Percentiles rank a stretch among this genome's conserved stretches.
Conservation (phyloP, 2,113 vertebrate genomes). For the Nerophis ophidion region DNA sequence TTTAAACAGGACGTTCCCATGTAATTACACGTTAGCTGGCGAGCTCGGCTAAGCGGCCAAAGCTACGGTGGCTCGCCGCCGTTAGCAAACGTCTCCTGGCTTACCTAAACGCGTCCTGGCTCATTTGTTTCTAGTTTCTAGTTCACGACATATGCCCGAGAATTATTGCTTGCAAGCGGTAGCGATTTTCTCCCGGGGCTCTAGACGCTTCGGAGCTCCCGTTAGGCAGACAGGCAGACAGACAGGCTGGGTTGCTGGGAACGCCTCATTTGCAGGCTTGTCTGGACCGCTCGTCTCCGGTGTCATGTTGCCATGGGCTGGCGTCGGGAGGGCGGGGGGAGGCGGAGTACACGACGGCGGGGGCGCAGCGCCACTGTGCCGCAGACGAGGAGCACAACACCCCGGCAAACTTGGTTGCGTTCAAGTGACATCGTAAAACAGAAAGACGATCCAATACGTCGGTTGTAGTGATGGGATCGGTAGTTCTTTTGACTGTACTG, state of each 20-base stretch:
- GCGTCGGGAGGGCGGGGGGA: constrained; percentile 41
- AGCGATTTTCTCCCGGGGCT: constrained; percentile 29
- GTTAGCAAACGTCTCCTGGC: constrained; percentile 41
- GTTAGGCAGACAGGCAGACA: constrained; percentile 33
- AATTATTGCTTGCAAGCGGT: constrained; percentile 18
- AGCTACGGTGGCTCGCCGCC: constrained; percentile 20
- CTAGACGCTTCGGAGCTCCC: constrained; percentile 33
- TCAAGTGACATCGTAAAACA: neutral
- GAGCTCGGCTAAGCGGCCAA: constrained; percentile 11
- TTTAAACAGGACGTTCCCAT: neutral
- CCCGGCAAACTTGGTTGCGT: constrained; percentile 7
- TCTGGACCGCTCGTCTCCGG: constrained; percentile 67
- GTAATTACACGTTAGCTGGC: constrained; percentile 20
- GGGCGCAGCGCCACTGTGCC: constrained; percentile 48
- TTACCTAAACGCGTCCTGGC: constrained; percentile 45
- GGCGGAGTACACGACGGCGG: constrained; percentile 35
- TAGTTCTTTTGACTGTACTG: no score
- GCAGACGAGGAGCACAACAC: constrained; percentile 47
- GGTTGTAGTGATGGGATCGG: no score
- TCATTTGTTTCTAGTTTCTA: no score
- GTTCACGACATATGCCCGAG: neutral
- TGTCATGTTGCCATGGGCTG: constrained; percentile 62
- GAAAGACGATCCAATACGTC: no score
- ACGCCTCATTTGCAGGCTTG: constrained; percentile 67
- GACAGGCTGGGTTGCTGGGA: constrained; percentile 59